Base-by-base conservation (phyloP, 2,888 invertebrate species). In the Aphodius granarius region DNA sequence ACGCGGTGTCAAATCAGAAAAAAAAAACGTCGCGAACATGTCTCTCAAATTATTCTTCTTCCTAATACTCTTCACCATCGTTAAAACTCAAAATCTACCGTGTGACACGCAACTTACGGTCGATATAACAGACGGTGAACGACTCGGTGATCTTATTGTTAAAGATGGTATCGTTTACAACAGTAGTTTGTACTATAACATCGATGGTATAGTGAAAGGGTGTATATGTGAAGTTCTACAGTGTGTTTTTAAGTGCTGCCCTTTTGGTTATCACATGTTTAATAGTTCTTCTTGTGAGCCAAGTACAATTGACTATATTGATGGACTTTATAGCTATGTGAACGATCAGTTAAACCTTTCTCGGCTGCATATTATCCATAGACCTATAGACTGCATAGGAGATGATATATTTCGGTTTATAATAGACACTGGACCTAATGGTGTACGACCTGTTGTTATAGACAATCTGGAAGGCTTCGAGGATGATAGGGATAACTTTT, bases 41-140 rank as follows among this genome's bases (percentile, higher is more conserved):
- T 16, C n/a, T 20, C 20, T 22, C 21, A 19, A n/a, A 20, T 19
- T 20, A n/a, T 68, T 20, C 6, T 13, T 68, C 6, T 9, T 68
- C 13, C 19, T 68, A n/a, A 68, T n/a, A 2, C 22, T 68, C 22
- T 72, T 72, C 22, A 62, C 22, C 18, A 66, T 65, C 15, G 63
- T 72, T 63, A 63, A 63, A 63, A 21, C 74, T 23, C 16, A 15
- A 13, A 63, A 68, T 22, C 22, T 72, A 16, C 72, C 72, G 63
- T 77, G 77, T 62, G 66, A 75, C 17, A 66, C 63, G 13, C 72
- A 74, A 20, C 70, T 77, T 6, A 76, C 75, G 23, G 73, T 79
- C 43, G 76, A 79, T 63, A 76, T 79, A 16, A 74, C 75, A 21
- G 77, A 77, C n/a, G 77, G 78, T 64, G 73, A 43, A 23, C 68